Base-by-base conservation (phyloP, 2,888 invertebrate genomes). In the Gerosis bhagava region DNA sequence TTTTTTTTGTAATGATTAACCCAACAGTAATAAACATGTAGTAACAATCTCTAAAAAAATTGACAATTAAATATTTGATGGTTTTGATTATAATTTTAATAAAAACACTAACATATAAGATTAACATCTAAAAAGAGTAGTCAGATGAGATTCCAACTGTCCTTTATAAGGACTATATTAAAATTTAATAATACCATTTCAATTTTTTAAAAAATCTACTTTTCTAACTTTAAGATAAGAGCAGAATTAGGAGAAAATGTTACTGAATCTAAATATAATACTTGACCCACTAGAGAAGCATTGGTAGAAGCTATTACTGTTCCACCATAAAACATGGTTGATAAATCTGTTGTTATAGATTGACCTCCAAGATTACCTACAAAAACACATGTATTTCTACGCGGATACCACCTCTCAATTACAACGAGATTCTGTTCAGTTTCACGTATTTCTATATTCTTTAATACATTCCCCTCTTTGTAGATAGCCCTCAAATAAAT, bases 311-410 rank as follows among this genome's bases (percentile, higher is more conserved):
- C 83, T 15, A 87, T 74, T 2, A 89, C 83, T 1, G 72, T 79
- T 0, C 96, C 96, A 37, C 94, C 94, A 66, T 95, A 96, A 70
- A 94, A 94, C 76, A 94, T 90, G 1, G 92, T 90, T 0, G 95
- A 94, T 46, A 96, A 83, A 78, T 96, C 95, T 40, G 93, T 92
- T 1, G 90, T 90, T 25, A 93, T 90, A 11, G 90, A 78, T 5
- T 70, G 71, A 25, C 72, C 81, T 0, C 94, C 94, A 2, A 95
- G 88, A 82, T 96, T 96, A 1, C 93, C 93, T 0, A 96, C 91
- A 50, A 94, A 92, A 0, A 95, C 93, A 66, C 93, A 95, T 0
- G 94, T 92, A 65, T 94, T 94, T 48, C 94, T 90, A 10, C 96
- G 90, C 0, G 96, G 96, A 74, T 93, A 96, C 90, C 93, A 94